These are phyloP conservation scores for Sciurus niger DNA, from an alignment of 2,113 vertebrate genomes.

Conservation along the genomic window DNA sequence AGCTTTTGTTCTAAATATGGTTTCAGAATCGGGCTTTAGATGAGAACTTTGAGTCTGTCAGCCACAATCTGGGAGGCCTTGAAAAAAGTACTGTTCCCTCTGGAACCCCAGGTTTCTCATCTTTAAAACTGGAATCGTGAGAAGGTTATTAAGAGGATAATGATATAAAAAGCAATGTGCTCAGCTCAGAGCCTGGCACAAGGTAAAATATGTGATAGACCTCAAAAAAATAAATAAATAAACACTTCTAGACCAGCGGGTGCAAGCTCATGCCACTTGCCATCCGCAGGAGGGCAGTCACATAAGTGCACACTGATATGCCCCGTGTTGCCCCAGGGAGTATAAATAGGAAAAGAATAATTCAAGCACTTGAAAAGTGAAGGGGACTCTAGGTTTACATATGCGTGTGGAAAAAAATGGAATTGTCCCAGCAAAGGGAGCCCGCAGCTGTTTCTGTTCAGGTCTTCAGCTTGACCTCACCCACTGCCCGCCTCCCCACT, in stretches of 20 bases:
- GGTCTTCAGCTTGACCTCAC: background rate
- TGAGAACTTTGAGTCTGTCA: background rate
- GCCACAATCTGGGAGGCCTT: background rate
- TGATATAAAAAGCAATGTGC: background rate
- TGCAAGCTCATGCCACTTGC: background rate
- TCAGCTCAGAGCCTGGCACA: background rate
- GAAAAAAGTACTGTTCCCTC: background rate
- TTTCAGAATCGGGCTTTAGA: background rate
- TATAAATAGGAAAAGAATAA: background rate
- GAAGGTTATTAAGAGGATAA: background rate
- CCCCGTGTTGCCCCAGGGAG: background rate
- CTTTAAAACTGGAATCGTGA: background rate
- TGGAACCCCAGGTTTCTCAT: background rate
- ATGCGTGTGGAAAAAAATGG: background rate
- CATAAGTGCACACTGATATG: background rate
- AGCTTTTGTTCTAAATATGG: background rate
- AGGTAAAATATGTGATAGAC: background rate
- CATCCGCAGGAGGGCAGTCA: background rate
- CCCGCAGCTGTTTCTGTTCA: constrained; percentile 23
- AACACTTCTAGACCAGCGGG: background rate
- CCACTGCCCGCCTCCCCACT: background rate
- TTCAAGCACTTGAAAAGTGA: background rate
- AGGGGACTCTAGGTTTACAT: background rate
- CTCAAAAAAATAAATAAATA: background rate
- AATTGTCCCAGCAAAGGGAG: background rate